Evolutionary conservation across 2,888 invertebrate genomes (phyloP), one percentile per base, ranked within the genome.

Genomic region (Linyphia triangularis): DNA sequence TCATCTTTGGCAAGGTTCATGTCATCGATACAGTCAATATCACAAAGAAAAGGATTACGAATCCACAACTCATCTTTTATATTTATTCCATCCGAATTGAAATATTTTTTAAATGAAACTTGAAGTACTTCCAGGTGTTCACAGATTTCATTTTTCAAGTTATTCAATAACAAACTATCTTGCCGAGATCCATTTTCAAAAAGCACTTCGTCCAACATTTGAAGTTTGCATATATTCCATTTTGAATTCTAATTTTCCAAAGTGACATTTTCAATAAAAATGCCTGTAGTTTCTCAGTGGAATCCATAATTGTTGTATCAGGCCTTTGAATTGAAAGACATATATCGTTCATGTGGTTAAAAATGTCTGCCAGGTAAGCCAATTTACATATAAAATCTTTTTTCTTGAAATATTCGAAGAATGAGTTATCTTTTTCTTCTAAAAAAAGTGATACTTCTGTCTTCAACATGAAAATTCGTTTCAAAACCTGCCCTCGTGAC

Each of bases 371-470:
- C n/a, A n/a, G n/a, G n/a, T n/a, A n/a, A n/a, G n/a, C n/a, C n/a
- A n/a, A n/a, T n/a, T n/a, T n/a, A n/a, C n/a, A n/a, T n/a, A n/a
- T n/a, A n/a, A n/a, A n/a, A n/a, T n/a, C n/a, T n/a, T n/a, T n/a
- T n/a, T n/a, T n/a, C n/a, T n/a, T n/a, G n/a, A n/a, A n/a, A n/a
- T n/a, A n/a, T n/a, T n/a, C n/a, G n/a, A n/a, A n/a, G n/a, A n/a
- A n/a, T n/a, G n/a, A n/a, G n/a, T n/a, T n/a, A n/a, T n/a, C n/a
- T n/a, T n/a, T 78, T 78, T 78, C 67, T 78, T 78, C 65, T 78
- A 78, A 78, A 78, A 67, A 78, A 78, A 78, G 78, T 78, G 65
- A 78, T 78, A 78, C 65, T 78, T 78, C 65, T 78, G 78, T 78
- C 65, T 65, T 78, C 78, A 78, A 78, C 78, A 78, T 78, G 78